A percentile compares a stretch with the other conserved stretches of the same genome.
phyloP scores from a whole-genome alignment of 2,888 invertebrate genomes.

The Sthenelais limicola region DNA sequence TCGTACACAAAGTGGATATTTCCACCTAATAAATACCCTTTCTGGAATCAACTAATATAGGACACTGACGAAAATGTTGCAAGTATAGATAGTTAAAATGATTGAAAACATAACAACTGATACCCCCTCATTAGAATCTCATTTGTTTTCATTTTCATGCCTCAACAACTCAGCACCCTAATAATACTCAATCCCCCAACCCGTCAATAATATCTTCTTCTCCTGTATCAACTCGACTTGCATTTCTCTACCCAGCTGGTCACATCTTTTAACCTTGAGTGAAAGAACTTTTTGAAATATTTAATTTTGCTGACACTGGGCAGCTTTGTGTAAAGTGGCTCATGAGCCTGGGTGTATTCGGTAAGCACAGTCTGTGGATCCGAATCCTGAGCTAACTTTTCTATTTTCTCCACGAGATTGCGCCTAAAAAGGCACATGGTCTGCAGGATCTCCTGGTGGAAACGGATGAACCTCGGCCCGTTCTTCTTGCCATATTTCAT shows the following conservation, averaged over 20 bases:
- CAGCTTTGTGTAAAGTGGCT: constrained; percentile 56
- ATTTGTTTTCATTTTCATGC: too few relatives aligned
- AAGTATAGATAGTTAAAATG: too few relatives aligned
- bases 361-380: constrained; percentile 53
- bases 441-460: constrained; percentile 66
- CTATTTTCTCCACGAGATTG: constrained; percentile 48
- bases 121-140: too few relatives aligned
- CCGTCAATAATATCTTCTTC: too few relatives aligned
- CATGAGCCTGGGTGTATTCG: constrained; percentile 51
- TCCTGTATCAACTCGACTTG: constrained; percentile 11
- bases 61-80: too few relatives aligned
- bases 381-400: constrained; percentile 47
- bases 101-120: too few relatives aligned
- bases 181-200: too few relatives aligned
- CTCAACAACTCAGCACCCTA: too few relatives aligned
- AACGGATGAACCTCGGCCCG: constrained; percentile 59
- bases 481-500: constrained; percentile 55
- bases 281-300: constrained; percentile 54
- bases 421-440: constrained; percentile 68
- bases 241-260: constrained; percentile 54
- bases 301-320: constrained; percentile 44
- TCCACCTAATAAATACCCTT: too few relatives aligned
- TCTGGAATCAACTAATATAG: too few relatives aligned
- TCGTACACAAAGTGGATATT: too few relatives aligned
- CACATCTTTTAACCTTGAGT: constrained; percentile 56